A percentile compares a stretch with the other conserved stretches of the same genome.
phyloP scores from a whole-genome alignment of 2,888 invertebrate genomes.

The Agrotis puta region DNA sequence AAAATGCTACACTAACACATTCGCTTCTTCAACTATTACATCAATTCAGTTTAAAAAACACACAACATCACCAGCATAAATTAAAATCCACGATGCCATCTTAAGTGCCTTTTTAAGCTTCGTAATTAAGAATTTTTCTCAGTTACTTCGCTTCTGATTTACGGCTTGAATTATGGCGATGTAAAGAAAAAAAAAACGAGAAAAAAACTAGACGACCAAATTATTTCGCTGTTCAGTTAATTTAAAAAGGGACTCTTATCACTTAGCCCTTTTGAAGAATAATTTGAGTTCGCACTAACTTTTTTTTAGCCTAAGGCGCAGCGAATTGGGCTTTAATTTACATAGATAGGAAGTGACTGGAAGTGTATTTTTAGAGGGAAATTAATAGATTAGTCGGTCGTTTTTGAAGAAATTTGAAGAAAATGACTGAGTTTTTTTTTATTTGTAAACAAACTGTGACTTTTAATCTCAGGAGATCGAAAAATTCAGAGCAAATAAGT shows the following conservation, averaged over 20 bases:
- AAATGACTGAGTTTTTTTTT: neutral
- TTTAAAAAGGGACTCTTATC: conserved; percentile 75
- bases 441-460: neutral
- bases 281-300: conserved; percentile 63
- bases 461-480: neutral
- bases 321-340: conserved; percentile 38
- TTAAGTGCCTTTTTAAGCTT: conserved; percentile 76
- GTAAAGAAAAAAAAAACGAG: conserved; percentile 67
- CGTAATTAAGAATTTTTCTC: conserved; percentile 85
- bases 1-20: conserved; percentile 9
- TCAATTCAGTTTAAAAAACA: conserved; percentile 30
- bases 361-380: conserved; percentile 23
- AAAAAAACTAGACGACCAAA: conserved; percentile 73
- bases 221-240: conserved; percentile 73
- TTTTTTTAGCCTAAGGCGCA: conserved; percentile 39
- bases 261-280: conserved; percentile 70
- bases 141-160: conserved; percentile 81
- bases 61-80: conserved; percentile 67
- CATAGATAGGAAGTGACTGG: conserved; percentile 43
- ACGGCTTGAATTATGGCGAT: conserved; percentile 79
- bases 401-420: neutral
- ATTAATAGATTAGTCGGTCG: conserved; percentile 8
- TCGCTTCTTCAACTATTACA: conserved; percentile 6
- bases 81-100: conserved; percentile 72
- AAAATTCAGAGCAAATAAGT: neutral